Evolutionary conservation across 2,888 invertebrate genomes (phyloP), one percentile per base, ranked within the genome.

Genomic region (Ecdyonurus torrentis): DNA sequence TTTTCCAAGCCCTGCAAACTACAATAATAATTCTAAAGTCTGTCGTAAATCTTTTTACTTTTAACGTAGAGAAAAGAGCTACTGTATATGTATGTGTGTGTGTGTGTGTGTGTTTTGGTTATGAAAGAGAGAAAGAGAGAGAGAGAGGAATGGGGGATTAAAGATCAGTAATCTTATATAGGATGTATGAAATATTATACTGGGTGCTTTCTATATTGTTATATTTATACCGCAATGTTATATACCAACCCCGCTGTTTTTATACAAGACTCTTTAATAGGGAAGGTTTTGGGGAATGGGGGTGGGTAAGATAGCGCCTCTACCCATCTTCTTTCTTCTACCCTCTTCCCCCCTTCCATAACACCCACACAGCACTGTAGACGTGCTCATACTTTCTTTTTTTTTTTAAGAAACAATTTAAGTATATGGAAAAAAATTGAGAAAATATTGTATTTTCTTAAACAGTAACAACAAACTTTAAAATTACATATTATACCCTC

Each of bases 1-100:
- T 55, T 55, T 55, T 55, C 55, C 55, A 22, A 55, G 55, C 55
- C 55, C n/a, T 22, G 19, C 7, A 55, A 22, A 20, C 19, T 55
- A 55, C n/a, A n/a, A 55, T 22, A 55, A 55, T 55, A 55, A 55
- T 55, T 55, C 55, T 55, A 55, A 37, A 37, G 37, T n/a, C 55
- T 20, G 55, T 22, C n/a, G 55, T 55, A 55, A 55, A 55, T 55
- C 55, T 55, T 55, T 22, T n/a, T 22, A n/a, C 19, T 20, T n/a
- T 20, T n/a, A 55, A 18, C 50, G 22, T 5, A 55, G 55, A 55
- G 22, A 22, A 55, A 50, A 55, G 55, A 20, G 22, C 55, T n/a
- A 55, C 55, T n/a, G 37, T 55, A n/a, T 10, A 55, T 55, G 7
- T 55, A 20, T 22, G 7, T n/a, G n/a, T n/a, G n/a, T n/a, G n/a